phyloP scores from a whole-genome alignment of 2,797 vertebrate genomes.

The Hippopotamyrus pictus region DNA sequence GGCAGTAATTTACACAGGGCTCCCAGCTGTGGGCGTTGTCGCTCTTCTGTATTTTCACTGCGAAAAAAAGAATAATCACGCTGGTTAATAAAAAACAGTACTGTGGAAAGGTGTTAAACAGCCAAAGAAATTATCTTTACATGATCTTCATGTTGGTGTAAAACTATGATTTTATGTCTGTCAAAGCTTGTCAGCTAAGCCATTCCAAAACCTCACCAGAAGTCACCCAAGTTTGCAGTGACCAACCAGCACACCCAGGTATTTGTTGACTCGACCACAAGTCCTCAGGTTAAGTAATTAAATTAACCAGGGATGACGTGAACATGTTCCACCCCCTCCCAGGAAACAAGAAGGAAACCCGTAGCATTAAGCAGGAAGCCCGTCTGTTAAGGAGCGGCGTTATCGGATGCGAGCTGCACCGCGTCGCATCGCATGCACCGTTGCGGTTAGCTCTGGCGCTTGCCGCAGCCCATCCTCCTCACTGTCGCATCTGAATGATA shows the following conservation, averaged over 20 bases:
- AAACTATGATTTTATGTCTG: neutral
- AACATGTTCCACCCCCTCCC: neutral
- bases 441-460: neutral
- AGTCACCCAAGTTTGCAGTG: neutral
- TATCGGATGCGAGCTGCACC: neutral
- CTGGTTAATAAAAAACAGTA: neutral
- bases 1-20: constrained; percentile 81
- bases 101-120: neutral
- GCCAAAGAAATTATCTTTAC: neutral
- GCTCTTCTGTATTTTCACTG: constrained; percentile 92
- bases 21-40: constrained; percentile 89
- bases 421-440: neutral
- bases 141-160: neutral
- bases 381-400: neutral
- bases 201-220: neutral
- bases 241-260: neutral
- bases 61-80: constrained; percentile 26
- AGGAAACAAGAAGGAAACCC: neutral
- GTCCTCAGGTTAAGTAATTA: neutral
- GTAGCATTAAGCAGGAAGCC: neutral
- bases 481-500: constrained; percentile 28
- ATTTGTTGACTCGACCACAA: neutral
- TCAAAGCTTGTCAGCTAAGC: neutral
- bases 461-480: neutral
- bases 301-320: neutral